Evolutionary conservation across 1,140 invertebrate genomes (phyloP), one percentile per base, ranked within the genome.

Genomic region (Dendrolimus punctatus): DNA sequence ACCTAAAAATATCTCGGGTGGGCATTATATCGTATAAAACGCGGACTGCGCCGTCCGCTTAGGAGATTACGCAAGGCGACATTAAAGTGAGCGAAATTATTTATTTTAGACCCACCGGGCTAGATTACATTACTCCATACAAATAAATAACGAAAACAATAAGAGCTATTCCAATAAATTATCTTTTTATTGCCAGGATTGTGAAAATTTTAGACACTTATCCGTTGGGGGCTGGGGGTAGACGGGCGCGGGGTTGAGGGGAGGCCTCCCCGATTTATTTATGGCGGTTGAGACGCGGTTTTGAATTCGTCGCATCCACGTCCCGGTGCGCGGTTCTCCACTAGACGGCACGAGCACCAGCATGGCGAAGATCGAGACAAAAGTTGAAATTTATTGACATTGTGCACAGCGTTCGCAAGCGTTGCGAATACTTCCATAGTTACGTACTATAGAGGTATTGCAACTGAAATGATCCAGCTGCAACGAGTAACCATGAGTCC

Each of bases 111-210:
- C 72, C 71, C 75, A 69, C 66, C 65, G 66, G 66, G 70, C 80
- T 86, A 86, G 83, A 86, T 86, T 85, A 86, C 77, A 85, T 85
- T 84, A 85, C 81, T 80, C 73, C 83, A 85, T 86, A 85, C 76
- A 83, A 80, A 86, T 86, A 86, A 86, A 85, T 86, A 86, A 85
- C 77, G 75, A 82, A 86, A 86, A 84, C 83, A 86, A 86, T 86
- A 86, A 84, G 80, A 84, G 83, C 80, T 83, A 83, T 84, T 81
- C 76, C 83, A 84, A 84, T 84, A 86, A 86, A 84, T 86, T 86
- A 84, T 81, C 80, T 86, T 86, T 86, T 86, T 84, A 86, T 86
- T 86, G 80, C 83, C 73, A 1, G 83, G 83, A 84, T 84, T 86
- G 83, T 86, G 80, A 84, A 86, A 86, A 84, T 86, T 85, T 86